Evolutionary conservation across 2,797 vertebrate genomes (phyloP).

Genomic region (Rhinogobio ventralis): DNA sequence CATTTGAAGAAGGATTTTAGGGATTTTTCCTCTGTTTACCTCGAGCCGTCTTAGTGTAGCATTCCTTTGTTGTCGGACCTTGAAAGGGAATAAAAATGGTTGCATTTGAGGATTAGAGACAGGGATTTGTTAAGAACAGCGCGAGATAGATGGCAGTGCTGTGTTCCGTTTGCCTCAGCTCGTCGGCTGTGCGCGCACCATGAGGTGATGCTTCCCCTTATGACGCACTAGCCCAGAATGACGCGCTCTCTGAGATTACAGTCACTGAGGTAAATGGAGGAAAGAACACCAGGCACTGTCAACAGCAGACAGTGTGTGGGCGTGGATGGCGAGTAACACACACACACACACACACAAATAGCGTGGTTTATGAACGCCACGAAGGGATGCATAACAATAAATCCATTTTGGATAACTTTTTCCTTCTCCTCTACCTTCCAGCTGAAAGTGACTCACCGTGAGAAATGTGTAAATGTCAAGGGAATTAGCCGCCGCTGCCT

Average conservation of each 20-base stretch:
- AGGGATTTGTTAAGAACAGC: slow-evolving; percentile 43
- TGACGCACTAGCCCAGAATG: slow-evolving; percentile 49
- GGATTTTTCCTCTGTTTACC: slow-evolving; percentile 45
- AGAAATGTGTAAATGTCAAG: slow-evolving; percentile 79
- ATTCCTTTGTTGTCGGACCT: slow-evolving; percentile 36
- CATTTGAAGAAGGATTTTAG: slow-evolving; percentile 33
- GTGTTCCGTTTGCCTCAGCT: slow-evolving; percentile 47
- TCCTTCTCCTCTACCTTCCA: slow-evolving; percentile 46
- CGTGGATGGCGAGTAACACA: slow-evolving; percentile 33
- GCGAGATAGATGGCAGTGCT: slow-evolving; percentile 56
- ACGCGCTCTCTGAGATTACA: slow-evolving; percentile 50
- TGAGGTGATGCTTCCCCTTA: slow-evolving; percentile 52
- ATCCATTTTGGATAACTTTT: slow-evolving; percentile 52
- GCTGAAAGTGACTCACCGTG: slow-evolving; percentile 69
- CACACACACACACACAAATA: slow-evolving; percentile 34
- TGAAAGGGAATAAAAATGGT: slow-evolving; percentile 43
- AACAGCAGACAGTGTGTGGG: slow-evolving; percentile 34
- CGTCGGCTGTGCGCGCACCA: neutral
- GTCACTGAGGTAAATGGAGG: slow-evolving; percentile 45
- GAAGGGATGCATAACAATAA: slow-evolving; percentile 48
- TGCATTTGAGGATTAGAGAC: slow-evolving; percentile 38
- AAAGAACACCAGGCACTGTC: slow-evolving; percentile 42
- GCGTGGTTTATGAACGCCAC: slow-evolving; percentile 35
- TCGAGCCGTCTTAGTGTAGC: slow-evolving; percentile 33
- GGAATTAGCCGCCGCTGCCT: slow-evolving; percentile 74